Evolutionary conservation across 2,888 invertebrate species (phyloP), one percentile per base, ranked within the genome.

Genomic region (Lasioglossum morio): DNA sequence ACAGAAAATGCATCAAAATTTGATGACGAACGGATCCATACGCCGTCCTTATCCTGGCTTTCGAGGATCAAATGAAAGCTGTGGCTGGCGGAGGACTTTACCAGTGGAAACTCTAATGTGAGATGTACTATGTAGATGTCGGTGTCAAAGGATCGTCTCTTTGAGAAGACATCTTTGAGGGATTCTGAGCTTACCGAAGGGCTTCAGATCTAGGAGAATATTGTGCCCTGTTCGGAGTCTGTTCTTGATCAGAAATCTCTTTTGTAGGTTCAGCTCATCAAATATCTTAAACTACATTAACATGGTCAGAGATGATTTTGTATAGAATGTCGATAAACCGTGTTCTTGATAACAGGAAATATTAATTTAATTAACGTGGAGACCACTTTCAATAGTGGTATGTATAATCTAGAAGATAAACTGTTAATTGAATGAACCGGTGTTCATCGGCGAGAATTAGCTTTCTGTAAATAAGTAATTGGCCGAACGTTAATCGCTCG

Each of bases 1-100:
- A 57, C 57, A 12, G 57, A 57, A n/a, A 57, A 16, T 16, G 73
- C 27, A 57, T 72, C 79, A 53, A 84, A 75, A 43, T 72, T 84
- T 87, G 75, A 84, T n/a, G 79, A 73, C n/a, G 4, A 12, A n/a
- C 57, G 12, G 57, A n/a, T 57, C n/a, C 57, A n/a, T 57, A 57
- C 12, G 57, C 0, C 57, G 57, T n/a, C n/a, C n/a, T 57, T n/a
- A 57, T n/a, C 57, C n/a, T 57, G 4, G 57, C 57, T n/a, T 57
- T 57, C n/a, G 10, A 12, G 57, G 57, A 57, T n/a, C 57, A n/a
- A 23, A 12, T 57, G n/a, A 10, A n/a, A 57, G 4, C 57, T 57
- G 57, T 4, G 57, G 12, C n/a, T 57, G n/a, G 4, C n/a, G 12
- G n/a, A n/a, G 12, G 57, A 57, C 12, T n/a, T 57, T 12, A 1